Evolutionary conservation across 2,888 invertebrate genomes (phyloP).

Genomic region (Monoplex corrugatus): DNA sequence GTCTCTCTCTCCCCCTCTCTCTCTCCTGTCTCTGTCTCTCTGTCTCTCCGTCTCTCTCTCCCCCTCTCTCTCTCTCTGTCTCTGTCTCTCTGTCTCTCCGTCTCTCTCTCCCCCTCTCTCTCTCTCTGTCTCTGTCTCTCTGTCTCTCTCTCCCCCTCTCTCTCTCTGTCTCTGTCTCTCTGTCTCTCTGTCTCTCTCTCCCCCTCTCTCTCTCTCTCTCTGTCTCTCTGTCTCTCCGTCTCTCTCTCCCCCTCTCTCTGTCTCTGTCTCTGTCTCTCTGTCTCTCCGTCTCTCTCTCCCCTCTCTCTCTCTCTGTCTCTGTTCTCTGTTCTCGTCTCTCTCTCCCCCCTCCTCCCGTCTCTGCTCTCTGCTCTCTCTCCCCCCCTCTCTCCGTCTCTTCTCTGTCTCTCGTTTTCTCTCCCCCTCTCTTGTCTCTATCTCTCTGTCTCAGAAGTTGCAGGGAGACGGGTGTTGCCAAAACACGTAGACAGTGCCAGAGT

Average conservation of each 20-base stretch:
- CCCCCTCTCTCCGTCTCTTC: no score
- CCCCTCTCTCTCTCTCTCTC: neutral
- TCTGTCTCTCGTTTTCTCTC: neutral
- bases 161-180: conserved; percentile 30
- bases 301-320: conserved; percentile 4
- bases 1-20: neutral
- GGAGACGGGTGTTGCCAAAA: no score
- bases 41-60: neutral
- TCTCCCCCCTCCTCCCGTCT: neutral
- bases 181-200: neutral
- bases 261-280: neutral
- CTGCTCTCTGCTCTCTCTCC: neutral
- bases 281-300: neutral
- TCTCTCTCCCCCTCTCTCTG: neutral
- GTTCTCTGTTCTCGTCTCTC: neutral
- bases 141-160: neutral
- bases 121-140: conserved; percentile 23
- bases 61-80: neutral
- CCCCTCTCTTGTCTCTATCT: neutral
- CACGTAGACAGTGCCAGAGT: no score
- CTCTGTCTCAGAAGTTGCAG: no score
- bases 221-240: conserved; percentile 29
- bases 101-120: neutral
- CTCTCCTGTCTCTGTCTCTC: neutral
- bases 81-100: neutral